Base-by-base conservation (phyloP, 2,797 vertebrate species). In the Percopsis omiscomaycus region DNA sequence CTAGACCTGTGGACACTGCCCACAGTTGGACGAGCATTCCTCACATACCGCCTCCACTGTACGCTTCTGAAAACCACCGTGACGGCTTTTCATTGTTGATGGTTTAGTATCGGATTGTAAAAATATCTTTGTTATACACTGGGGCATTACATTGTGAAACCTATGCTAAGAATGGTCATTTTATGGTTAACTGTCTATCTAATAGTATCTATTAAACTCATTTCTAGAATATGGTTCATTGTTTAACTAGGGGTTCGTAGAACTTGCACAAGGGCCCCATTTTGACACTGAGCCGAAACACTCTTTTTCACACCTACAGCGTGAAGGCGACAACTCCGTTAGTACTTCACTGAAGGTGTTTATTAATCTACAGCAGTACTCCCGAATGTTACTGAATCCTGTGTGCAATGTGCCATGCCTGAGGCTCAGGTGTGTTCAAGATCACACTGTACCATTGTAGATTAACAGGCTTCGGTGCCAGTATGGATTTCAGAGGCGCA, bases 231-330 rank as follows among this genome's bases (percentile, higher is more conserved):
- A 42, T 9, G 9, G 9, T 42, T 42, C 37, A 42, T 9, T 42
- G 37, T 42, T 42, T 42, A 6, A 42, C 37, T 9, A 42, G 37
- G 37, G 37, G 37, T 42, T 5, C 9, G 4, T 9, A 42, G 32
- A 37, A 37, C 32, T 37, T 37, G 37, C 37, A 2, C 37, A 6
- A 6, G 2, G 9, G 9, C 37, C 37, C 37, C 37, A 42, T 42
- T 42, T 42, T 42, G 37, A 42, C 37, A 42, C 37, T 42, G 37
- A 42, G 6, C 37, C 9, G 37, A 42, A 42, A 56, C 66, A 48
- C 64, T 44, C 59, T 55, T 61, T 67, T 85, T 85, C 75, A 81
- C 84, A 83, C 75, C 76, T 66, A 73, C 70, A 74, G 75, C 59
- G 64, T 77, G 77, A 84, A 83, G 73, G 78, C 15, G 61, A 72